Evolutionary conservation across 2,888 invertebrate genomes (phyloP), one percentile per base, ranked within the genome.

Genomic region (Heteromyza rotundicornis): DNA sequence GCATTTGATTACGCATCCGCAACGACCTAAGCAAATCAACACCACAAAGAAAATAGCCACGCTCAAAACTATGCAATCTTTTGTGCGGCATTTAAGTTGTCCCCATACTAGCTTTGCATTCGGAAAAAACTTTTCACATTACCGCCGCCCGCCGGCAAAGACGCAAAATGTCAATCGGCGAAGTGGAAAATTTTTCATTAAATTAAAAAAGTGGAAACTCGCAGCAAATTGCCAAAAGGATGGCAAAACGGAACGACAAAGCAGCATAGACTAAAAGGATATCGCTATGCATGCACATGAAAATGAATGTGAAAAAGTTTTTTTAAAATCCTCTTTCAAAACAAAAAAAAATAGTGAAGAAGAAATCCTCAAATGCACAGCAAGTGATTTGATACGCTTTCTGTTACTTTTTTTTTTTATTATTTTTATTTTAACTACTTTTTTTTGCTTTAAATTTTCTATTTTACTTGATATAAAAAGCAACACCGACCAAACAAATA

Each of bases 121-220:
- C n/a, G 47, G 5, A 20, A 14, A 47, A 17, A 47, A 47, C 19
- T 47, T 47, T 17, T 5, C 3, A 19, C 47, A 20, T 17, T 47
- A n/a, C 40, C 5, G 47, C 47, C 19, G 20, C 40, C 32, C 32
- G 20, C 47, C 2, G 14, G 19, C 47, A 14, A 65, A 66, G 67
- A 75, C 70, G 71, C 69, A 74, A 74, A 80, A 76, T 78, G 79
- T 76, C 78, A 79, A 77, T 77, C 76, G 79, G 73, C 76, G 78
- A 79, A 80, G 78, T 78, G 80, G 80, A 81, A 81, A 81, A 80
- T 82, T 79, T n/a, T 81, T 82, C 79, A 81, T 81, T 81, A 80
- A 81, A 80, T 81, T 80, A 75, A 69, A 74, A 73, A 76, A 73
- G 72, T 70, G 68, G 64, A 72, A 17, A 27, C 22, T 60, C 47